Conservation (phyloP, 64 coral and sea anemone genomes). For the Hydrozoanthus tunicans region DNA sequence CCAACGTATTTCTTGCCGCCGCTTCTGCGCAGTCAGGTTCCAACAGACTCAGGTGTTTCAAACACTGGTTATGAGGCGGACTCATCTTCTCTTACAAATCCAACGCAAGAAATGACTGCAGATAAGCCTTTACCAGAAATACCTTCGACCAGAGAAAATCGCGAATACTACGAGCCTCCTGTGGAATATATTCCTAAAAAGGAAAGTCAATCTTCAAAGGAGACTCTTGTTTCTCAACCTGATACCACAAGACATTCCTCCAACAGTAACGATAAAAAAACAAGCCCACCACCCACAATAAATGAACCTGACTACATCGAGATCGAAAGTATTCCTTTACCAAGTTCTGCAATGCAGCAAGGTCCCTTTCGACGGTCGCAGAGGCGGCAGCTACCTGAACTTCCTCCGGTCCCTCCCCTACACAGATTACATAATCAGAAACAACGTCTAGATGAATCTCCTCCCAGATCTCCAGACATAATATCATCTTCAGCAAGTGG, state of each 20-base stretch:
- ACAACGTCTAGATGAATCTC: neutral
- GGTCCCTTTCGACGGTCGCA: conserved; percentile 35
- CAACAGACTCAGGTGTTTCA: neutral
- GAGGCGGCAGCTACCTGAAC: conserved; percentile 15
- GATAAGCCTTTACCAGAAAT: neutral
- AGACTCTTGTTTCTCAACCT: neutral
- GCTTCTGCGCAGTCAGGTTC: neutral
- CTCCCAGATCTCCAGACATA: neutral
- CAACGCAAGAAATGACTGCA: neutral
- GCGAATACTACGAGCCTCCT: neutral
- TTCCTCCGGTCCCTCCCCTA: conserved; percentile 6
- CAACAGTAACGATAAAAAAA: neutral
- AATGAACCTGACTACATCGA: conserved; percentile 2
- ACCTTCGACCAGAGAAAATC: neutral
- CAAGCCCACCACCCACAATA: too few species aligned
- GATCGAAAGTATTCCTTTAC: neutral
- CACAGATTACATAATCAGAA: conserved; percentile 2
- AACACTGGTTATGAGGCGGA: neutral
- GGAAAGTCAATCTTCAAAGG: neutral
- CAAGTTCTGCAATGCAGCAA: neutral
- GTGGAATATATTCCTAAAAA: neutral
- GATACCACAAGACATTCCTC: neutral
- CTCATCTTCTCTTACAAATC: neutral
- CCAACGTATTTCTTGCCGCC: conserved; percentile 46
- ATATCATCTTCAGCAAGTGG: neutral